A percentile compares a stretch with the other conserved stretches of the same genome.
Conservation (phyloP, 2,797 vertebrate species). For the Sibirionetta formosa region DNA sequence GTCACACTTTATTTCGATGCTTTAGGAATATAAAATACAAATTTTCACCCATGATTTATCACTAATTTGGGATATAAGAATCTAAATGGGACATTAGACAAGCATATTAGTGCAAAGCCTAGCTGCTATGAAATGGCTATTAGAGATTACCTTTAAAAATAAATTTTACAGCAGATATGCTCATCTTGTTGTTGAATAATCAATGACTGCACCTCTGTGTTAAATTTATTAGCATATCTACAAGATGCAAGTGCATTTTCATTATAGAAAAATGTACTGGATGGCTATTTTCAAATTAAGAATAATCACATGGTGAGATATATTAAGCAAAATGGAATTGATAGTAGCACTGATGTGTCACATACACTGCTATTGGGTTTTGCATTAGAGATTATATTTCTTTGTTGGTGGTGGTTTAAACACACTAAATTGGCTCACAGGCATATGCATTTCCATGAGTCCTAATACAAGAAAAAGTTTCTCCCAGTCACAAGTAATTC, state of each 20-base stretch:
- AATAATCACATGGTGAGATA: constrained; percentile 56
- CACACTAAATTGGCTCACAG: background rate
- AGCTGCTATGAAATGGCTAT: constrained; percentile 55
- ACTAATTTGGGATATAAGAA: constrained; percentile 59
- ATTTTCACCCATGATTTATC: constrained; percentile 65
- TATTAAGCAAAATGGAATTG: constrained; percentile 47
- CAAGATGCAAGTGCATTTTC: constrained; percentile 58
- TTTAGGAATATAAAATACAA: constrained; percentile 56
- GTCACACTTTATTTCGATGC: constrained; percentile 54
- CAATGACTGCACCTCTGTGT: constrained; percentile 53
- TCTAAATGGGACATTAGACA: constrained; percentile 67
- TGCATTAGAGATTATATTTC: constrained; percentile 29
- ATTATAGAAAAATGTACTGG: constrained; percentile 46
- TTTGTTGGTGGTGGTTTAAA: background rate
- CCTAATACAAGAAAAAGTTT: background rate
- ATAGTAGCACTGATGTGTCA: constrained; percentile 59
- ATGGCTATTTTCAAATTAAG: constrained; percentile 68
- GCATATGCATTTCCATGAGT: background rate
- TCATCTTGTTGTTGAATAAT: constrained; percentile 69
- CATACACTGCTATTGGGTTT: constrained; percentile 1
- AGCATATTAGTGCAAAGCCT: constrained; percentile 64
- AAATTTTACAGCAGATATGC: constrained; percentile 44
- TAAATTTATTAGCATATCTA: constrained; percentile 69
- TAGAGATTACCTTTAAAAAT: constrained; percentile 63
- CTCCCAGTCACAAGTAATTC: background rate